These are phyloP conservation scores for Daubentonia madagascariensis DNA, from an alignment of 2,113 vertebrate species.

Conservation along the genomic window DNA sequence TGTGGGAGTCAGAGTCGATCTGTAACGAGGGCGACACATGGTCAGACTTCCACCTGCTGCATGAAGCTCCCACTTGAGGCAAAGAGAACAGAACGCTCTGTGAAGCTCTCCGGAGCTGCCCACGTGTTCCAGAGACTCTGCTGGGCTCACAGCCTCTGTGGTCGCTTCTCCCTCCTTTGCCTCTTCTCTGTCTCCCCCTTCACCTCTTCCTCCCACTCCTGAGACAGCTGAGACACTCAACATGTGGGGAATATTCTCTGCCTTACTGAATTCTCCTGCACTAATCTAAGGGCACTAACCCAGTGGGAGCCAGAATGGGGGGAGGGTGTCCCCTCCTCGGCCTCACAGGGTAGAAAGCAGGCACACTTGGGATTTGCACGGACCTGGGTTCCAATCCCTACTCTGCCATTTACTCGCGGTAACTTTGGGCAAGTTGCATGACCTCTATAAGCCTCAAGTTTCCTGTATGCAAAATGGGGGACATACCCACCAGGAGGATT, in stretches of 20 bases:
- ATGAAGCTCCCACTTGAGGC: neutral
- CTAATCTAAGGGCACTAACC: neutral
- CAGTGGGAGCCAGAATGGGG: too few species aligned
- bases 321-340: neutral
- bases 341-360: neutral
- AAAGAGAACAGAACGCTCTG: neutral
- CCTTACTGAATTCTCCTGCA: neutral
- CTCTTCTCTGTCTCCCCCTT: neutral
- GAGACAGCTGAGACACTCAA: neutral
- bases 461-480: rapidly evolving
- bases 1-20: neutral
- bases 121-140: rapidly evolving
- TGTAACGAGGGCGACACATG: neutral
- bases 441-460: neutral
- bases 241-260: neutral
- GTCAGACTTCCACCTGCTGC: rapidly evolving
- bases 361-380: neutral
- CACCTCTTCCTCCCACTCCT: neutral
- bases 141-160: neutral
- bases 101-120: too few species aligned
- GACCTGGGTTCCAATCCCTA: neutral
- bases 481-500: neutral
- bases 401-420: neutral
- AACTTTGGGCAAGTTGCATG: neutral
- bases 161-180: rapidly evolving